Evolutionary conservation across 2,888 invertebrate species (phyloP), one percentile per base, ranked within the genome.

Genomic region (Agrochola lota): DNA sequence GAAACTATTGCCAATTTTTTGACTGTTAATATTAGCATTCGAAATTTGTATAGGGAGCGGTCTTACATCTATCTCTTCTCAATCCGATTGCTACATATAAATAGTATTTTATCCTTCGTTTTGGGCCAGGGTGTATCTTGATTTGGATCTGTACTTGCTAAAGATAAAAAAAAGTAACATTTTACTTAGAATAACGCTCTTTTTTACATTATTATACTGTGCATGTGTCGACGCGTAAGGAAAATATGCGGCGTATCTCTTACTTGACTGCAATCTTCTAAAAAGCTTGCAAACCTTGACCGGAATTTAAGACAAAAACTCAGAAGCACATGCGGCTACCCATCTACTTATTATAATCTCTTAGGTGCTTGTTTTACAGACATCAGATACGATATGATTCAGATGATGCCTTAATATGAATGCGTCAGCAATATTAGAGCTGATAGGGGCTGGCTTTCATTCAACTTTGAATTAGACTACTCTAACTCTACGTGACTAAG

Each of bases 251-350:
- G 43, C 55, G 57, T 66, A 11, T 70, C 75, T 75, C 84, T 67
- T 55, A 81, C 71, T 85, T 75, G 85, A 83, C 72, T 80, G 81
- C 82, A 83, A 83, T 83, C 85, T 75, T 57, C 76, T 81, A 69
- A 85, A 80, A 85, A 72, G 81, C 82, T 63, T 11, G 6, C 20
- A 52, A 70, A 75, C 85, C 81, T 83, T 85, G 81, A 85, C 82
- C 85, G 82, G 11, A 67, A 82, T 82, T 59, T 67, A 52, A 70
- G 74, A 74, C 74, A 80, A 84, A 66, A 63, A 73, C 73, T 5
- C 63, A 55, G 60, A 74, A 46, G 68, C 52, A 55, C 52, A 60
- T 60, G 20, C 26, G 26, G 57, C 35, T 57, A 23, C 60, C 43
- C 62, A 69, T 81, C 55, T 78, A 70, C 68, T 67, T 84, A 84